Evolutionary conservation across 1,140 invertebrate genomes (phyloP).

Genomic region (Epicauta chinensis): DNA sequence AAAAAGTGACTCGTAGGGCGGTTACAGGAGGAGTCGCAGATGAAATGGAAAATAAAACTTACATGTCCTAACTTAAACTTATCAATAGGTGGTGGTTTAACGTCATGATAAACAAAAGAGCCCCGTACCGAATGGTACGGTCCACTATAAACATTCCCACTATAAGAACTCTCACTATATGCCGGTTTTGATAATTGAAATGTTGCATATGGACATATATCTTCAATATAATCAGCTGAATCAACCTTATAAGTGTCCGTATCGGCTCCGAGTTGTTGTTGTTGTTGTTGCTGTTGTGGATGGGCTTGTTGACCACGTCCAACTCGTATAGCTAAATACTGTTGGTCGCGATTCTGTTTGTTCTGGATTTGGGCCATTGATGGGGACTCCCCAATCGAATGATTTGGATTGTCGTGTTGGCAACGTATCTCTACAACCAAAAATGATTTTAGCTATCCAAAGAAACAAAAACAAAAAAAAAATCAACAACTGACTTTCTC

Average conservation of each 20-base stretch:
- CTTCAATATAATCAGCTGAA: conserved; percentile 72
- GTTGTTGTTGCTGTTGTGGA: too few species aligned
- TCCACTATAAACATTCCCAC: conserved; percentile 78
- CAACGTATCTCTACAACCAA: conserved; percentile 42
- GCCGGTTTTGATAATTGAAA: conserved; percentile 82
- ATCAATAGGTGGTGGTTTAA: conserved; percentile 55
- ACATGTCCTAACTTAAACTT: conserved; percentile 55
- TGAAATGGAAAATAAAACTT: conserved; percentile 35
- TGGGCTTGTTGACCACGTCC: conserved; percentile 35
- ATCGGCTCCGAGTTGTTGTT: conserved; percentile 37
- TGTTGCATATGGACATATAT: conserved; percentile 85
- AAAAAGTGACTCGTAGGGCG: background rate
- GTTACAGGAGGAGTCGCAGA: background rate
- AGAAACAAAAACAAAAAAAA: background rate
- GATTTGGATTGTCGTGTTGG: conserved; percentile 39
- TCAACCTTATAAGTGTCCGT: conserved; percentile 38
- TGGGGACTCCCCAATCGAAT: conserved; percentile 56
- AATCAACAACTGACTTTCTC: conserved; percentile 53
- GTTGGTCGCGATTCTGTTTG: conserved; percentile 67
- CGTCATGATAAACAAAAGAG: conserved; percentile 85
- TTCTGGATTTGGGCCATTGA: conserved; percentile 68
- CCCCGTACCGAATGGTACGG: conserved; percentile 79
- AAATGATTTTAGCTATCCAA: background rate
- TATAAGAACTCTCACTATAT: conserved; percentile 82
- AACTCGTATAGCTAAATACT: conserved; percentile 57